phyloP scores from a whole-genome alignment of 2,797 vertebrate genomes.

The Sylvia borin region DNA sequence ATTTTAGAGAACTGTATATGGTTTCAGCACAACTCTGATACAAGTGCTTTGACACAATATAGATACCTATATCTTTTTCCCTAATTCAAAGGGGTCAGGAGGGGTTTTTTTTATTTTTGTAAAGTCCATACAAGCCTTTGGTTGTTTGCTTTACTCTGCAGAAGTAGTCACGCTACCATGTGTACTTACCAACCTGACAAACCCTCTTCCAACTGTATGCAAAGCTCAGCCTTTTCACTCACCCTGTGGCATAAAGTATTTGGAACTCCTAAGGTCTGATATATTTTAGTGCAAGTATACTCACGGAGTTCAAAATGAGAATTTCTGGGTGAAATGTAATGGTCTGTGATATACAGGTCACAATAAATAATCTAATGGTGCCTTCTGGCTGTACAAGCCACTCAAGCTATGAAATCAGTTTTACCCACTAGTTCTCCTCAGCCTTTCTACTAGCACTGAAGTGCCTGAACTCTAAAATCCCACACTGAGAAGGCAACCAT shows the following conservation, averaged over 20 bases:
- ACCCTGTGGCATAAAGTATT: background rate
- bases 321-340: slow-evolving; percentile 43
- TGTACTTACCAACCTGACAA: background rate
- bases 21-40: background rate
- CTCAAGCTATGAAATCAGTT: slow-evolving; percentile 26
- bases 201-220: background rate
- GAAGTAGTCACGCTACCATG: background rate
- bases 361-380: slow-evolving; percentile 28
- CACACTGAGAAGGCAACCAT: slow-evolving; percentile 60
- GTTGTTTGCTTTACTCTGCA: background rate
- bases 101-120: background rate
- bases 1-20: background rate
- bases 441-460: slow-evolving; percentile 13
- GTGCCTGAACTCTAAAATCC: slow-evolving; percentile 44
- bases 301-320: slow-evolving; percentile 9
- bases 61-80: background rate
- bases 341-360: slow-evolving; percentile 54
- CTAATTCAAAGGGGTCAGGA: background rate
- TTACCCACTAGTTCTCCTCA: background rate
- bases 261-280: background rate
- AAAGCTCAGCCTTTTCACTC: background rate
- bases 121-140: background rate
- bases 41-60: background rate
- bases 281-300: background rate
- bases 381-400: slow-evolving; percentile 45